Base-by-base conservation (phyloP, 2,888 invertebrate genomes). In the Serripes groenlandicus region DNA sequence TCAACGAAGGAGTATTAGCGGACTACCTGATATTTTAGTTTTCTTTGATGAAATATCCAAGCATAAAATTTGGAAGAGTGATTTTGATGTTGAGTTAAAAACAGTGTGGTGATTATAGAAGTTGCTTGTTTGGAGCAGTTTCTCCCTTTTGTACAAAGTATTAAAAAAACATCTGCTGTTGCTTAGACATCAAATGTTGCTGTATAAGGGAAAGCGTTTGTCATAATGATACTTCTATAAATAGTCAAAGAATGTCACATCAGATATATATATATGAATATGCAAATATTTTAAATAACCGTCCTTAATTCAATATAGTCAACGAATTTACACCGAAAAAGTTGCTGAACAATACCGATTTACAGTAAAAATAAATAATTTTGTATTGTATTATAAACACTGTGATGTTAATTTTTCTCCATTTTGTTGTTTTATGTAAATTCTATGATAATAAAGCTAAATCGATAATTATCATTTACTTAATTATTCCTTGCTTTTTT, bases 401-500 rank as follows among this genome's bases (percentile, higher is more conserved):
- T 66, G 66, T 66, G 66, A 66, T 66, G 66, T 66, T 66, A 42
- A 66, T 66, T 66, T 66, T 66, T 66, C 66, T 42, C 28, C 21
- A 66, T 23, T 66, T 66, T 42, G 66, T 66, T 66, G 66, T 66
- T 66, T 66, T 66, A 66, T 66, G 66, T 66, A 66, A 66, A 66
- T 66, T 66, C 42, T 66, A 66, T 42, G 66, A 66, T 34, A 66
- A 66, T 66, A 35, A 66, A 66, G 42, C n/a, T n/a, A n/a, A n/a
- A n/a, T n/a, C n/a, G n/a, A n/a, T n/a, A n/a, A n/a, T n/a, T n/a
- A n/a, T n/a, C n/a, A n/a, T n/a, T n/a, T n/a, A n/a, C n/a, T n/a
- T 58, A 26, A 58, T 56, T 23, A 11, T 7, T 56, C 7, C 7
- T n/a, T n/a, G 15, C 23, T 11, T 56, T n/a, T 11, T n/a, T 56